Base-by-base conservation (phyloP, 2,797 vertebrate species). In the Knipowitschia caucasica region DNA sequence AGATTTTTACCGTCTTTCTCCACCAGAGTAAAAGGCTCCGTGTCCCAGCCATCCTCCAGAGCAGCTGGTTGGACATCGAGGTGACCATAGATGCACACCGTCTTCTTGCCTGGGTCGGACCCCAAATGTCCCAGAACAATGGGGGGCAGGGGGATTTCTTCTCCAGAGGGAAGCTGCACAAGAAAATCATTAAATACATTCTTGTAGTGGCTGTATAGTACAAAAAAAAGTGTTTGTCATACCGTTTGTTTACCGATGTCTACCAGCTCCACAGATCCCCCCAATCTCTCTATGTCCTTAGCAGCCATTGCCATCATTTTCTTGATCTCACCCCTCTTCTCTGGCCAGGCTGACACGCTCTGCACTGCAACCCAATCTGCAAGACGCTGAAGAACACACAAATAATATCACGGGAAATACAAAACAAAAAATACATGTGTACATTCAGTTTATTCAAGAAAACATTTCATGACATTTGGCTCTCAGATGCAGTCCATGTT, bases 341-440 rank as follows among this genome's bases (percentile, higher is more conserved):
- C 96, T 0, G 96, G 92, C 94, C 92, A 97, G 0, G 94, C 92
- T 0, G 96, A 99, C 50, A 99, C 94, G 0, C 96, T 99, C 89
- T 93, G 93, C 53, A 99, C 92, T 0, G 71, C 89, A 43, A 99
- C 97, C 95, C 97, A 99, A 4, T 96, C 76, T 1, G 89, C 88
- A 0, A 99, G 87, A 7, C 93, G 92, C 96, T 99, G 57, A 2
- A 0, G 46, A 29, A 46, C 26, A 46, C 7, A 46, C 10, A 17
- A 3, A 44, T 3, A 5, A 27, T 7, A 27, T 8, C 7, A n/a
- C n/a, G 10, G 27, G n/a, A 15, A 4, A 4, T 45, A 17, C 14
- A 17, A 9, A n/a, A 35, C 5, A 4, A 0, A 3, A 14, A 25
- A 44, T 29, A 21, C 38, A 3, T 24, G 44, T 8, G 20, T 53